Evolutionary conservation across 2,888 invertebrate species (phyloP).

Genomic region (Diachrysia chrysitis): DNA sequence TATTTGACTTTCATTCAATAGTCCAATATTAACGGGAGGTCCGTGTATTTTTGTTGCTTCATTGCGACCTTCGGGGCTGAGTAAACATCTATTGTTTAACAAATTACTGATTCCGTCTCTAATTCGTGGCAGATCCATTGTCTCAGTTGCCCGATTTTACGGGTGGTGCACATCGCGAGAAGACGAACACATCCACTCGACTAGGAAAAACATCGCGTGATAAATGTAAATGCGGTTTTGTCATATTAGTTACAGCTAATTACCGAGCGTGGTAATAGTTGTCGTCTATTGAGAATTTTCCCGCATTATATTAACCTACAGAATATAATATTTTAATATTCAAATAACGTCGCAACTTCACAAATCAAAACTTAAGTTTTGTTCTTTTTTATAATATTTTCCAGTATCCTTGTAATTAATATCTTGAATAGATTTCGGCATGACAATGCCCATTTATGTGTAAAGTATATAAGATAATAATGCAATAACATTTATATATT

Average conservation of each 20-base stretch:
- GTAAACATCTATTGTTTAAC: constrained; percentile 84
- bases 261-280: constrained; percentile 16
- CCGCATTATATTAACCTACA: constrained; percentile 13
- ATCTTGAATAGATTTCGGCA: constrained; percentile 9
- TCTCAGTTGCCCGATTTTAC: constrained; percentile 82
- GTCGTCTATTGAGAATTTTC: constrained; percentile 16
- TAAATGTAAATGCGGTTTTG: constrained; percentile 42
- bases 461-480: constrained; percentile 35
- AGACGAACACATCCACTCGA: constrained; percentile 50
- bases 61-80: constrained; percentile 82
- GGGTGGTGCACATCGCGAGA: constrained; percentile 72
- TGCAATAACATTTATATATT: constrained; percentile 48
- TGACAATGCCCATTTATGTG: constrained; percentile 54
- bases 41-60: constrained; percentile 71
- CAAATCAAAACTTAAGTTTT: background rate
- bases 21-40: constrained; percentile 64
- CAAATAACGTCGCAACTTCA: background rate
- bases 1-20: constrained; percentile 63
- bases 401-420: background rate
- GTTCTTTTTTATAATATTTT: background rate
- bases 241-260: constrained; percentile 36
- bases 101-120: constrained; percentile 84
- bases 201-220: constrained; percentile 59
- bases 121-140: constrained; percentile 82
- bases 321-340: background rate